These are phyloP conservation scores for Ophiothrix spiculata DNA, from an alignment of 35 echinoderm and acorn worm species.

Conservation along the genomic window DNA sequence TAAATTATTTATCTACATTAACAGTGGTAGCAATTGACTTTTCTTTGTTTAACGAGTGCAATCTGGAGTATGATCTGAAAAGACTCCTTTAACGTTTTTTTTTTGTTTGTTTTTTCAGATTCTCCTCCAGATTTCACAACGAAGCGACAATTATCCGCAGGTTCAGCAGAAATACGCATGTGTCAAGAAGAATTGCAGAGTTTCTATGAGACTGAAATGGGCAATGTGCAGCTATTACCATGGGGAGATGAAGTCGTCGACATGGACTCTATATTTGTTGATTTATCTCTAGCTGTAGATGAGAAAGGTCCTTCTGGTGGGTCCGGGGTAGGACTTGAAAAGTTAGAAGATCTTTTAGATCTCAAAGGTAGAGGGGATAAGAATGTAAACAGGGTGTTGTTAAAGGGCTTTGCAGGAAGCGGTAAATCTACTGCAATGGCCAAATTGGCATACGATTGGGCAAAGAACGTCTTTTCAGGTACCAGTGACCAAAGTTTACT, in stretches of 20 bases:
- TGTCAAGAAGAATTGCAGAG: not conserved
- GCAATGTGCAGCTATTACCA: not conserved
- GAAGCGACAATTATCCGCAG: no score
- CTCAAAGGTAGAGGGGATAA: not conserved
- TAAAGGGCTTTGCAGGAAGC: not conserved
- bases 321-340: not conserved
- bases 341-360: not conserved
- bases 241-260: not conserved
- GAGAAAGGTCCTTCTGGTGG: not conserved
- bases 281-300: not conserved
- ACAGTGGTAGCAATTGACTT: no score
- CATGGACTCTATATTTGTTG: not conserved
- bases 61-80: no score
- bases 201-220: constrained; percentile 1
- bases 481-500: not conserved
- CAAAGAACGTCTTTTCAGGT: not conserved
- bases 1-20: no score
- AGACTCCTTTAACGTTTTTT: no score
- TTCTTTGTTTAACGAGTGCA: no score
- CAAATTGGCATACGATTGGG: not conserved
- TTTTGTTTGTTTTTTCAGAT: no score
- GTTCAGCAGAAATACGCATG: not conserved
- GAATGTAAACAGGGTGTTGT: not conserved
- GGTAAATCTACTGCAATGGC: constrained; percentile 2
- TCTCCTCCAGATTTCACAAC: no score